Percentiles rank a stretch among this genome's conserved stretches.
Conservation (phyloP, 2,888 invertebrate species). For the Sminthurinus aureus region DNA sequence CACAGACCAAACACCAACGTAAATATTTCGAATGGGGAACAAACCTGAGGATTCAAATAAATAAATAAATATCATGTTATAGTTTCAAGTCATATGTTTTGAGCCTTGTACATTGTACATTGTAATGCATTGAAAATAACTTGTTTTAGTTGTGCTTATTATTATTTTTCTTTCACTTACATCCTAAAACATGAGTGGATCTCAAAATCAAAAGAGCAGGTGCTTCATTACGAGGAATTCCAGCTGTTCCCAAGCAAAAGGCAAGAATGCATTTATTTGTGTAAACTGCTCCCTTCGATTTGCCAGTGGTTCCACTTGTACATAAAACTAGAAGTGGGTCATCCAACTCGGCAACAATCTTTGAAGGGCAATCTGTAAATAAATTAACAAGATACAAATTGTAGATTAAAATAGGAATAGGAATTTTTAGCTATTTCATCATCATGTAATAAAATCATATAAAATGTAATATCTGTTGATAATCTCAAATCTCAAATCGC, state of each 20-base stretch:
- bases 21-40: constrained; percentile 56
- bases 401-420: neutral
- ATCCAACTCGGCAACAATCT: constrained; percentile 40
- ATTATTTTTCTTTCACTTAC: neutral
- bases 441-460: neutral
- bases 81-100: neutral
- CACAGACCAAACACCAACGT: constrained; percentile 48
- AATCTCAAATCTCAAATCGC: neutral
- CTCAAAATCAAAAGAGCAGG: constrained; percentile 45
- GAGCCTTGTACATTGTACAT: neutral
- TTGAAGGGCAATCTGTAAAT: neutral
- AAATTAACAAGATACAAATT: neutral
- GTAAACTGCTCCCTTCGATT: constrained; percentile 58
- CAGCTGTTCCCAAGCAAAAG: constrained; percentile 54
- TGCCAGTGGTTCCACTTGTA: constrained; percentile 57
- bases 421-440: neutral
- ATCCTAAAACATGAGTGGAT: constrained; percentile 56
- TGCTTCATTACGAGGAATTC: constrained; percentile 51
- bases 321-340: constrained; percentile 56
- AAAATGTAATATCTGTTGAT: neutral
- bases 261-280: constrained; percentile 52
- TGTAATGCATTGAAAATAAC: too few relatives aligned
- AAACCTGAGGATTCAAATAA: constrained; percentile 46
- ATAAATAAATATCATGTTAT: neutral
- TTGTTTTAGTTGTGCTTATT: neutral